phyloP scores from a whole-genome alignment of 2,113 vertebrate genomes.

The Anguilla japonica region DNA sequence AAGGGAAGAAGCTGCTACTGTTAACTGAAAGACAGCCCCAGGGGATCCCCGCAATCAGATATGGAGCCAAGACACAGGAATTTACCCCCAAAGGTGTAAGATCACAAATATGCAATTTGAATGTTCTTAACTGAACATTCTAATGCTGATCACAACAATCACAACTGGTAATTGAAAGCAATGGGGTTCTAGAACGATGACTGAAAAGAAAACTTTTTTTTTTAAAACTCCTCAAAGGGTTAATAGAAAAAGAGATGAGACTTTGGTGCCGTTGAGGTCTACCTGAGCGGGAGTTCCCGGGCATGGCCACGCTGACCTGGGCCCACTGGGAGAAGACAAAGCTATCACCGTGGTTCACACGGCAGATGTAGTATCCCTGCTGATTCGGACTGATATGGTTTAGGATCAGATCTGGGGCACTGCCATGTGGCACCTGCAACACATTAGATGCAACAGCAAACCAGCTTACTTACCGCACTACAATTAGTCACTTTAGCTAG shows the following conservation, averaged over 20 bases:
- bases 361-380: conserved; percentile 75
- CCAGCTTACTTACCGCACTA: background rate
- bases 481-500: background rate
- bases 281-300: conserved; percentile 63
- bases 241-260: background rate
- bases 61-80: background rate
- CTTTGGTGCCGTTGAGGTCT: rapidly evolving
- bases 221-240: background rate
- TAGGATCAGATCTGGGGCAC: conserved; percentile 65
- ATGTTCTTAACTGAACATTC: no score
- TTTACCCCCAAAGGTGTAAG: background rate
- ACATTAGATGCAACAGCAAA: background rate
- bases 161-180: no score
- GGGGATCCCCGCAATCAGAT: background rate
- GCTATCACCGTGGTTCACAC: conserved; percentile 67
- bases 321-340: conserved; percentile 79
- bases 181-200: no score
- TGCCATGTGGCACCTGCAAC: conserved; percentile 65
- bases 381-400: conserved; percentile 18
- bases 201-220: no score
- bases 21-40: conserved; percentile 46
- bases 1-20: conserved; percentile 52
- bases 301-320: conserved; percentile 52
- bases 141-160: no score
- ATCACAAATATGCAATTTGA: no score